phyloP scores from a whole-genome alignment of 2,888 invertebrate genomes.

The Tipula vernalis region DNA sequence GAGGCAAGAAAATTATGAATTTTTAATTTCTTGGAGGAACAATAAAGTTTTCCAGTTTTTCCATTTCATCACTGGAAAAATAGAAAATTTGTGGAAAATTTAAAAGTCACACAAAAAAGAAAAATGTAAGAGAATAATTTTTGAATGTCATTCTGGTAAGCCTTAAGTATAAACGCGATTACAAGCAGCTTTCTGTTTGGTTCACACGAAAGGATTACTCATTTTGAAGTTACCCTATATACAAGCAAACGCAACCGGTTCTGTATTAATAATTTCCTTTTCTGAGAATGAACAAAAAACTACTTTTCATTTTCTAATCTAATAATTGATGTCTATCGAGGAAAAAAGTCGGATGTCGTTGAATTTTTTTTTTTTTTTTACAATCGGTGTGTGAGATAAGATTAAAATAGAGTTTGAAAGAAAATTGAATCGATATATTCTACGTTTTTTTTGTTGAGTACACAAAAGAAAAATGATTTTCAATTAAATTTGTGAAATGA shows the following conservation, averaged over 20 bases:
- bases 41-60: background rate
- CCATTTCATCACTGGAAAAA: background rate
- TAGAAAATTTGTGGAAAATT: background rate
- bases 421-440: background rate
- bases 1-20: background rate
- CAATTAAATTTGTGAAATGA: background rate
- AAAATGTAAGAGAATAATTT: background rate
- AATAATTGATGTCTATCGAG: background rate
- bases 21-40: background rate
- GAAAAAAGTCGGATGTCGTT: background rate
- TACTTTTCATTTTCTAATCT: background rate
- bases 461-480: background rate
- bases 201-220: background rate
- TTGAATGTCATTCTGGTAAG: background rate
- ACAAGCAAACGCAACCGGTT: background rate
- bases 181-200: background rate
- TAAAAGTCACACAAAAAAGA: background rate
- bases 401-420: background rate
- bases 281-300: background rate
- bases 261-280: background rate
- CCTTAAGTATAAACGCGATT: background rate
- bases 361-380: background rate
- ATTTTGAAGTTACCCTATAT: background rate
- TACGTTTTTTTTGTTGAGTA: background rate
- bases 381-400: background rate